Base-by-base conservation (phyloP, 2,113 vertebrate species). In the Cnemophilus loriae region DNA sequence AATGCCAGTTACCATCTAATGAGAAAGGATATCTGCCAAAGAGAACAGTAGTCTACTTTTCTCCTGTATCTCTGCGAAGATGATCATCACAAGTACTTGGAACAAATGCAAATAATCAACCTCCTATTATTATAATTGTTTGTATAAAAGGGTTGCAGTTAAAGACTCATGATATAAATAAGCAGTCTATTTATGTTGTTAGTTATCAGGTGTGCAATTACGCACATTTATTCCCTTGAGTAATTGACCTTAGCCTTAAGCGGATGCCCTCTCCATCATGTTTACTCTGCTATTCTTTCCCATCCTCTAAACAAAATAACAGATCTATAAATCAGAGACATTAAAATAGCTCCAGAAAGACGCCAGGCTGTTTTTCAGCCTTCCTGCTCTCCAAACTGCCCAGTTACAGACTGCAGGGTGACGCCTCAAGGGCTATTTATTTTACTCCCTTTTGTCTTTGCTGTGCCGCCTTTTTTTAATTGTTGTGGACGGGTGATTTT, bases 31-130 rank as follows among this genome's bases (percentile, higher is more conserved):
- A 94, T 64, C 64, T 93, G 96, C 78, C 86, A 95, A 77, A 87
- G 60, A 75, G 63, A 95, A 82, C 55, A 26, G 91, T 23, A 67
- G 57, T 67, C 50, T 73, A 68, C 92, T 85, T 92, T 95, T 91
- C 55, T 95, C 37, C 41, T 55, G 63, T 46, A 74, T 84, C 92
- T 92, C 63, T 75, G 73, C 11, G 37, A 95, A 93, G 73, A 87
- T 85, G 64, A 96, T 81, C 49, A 70, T 64, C 71, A 53, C 33
- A 78, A 77, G 65, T 86, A 44, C 70, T 86, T 87, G 90, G 77
- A 96, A 95, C 82, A 94, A 95, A 91, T 50, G 80, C 92, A 89
- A 91, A 87, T 91, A 97, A 94, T 95, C 95, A 95, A 55, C 76
- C 44, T 91, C 56, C 74, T 92, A 92, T 95, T 92, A 90, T 84